Base-by-base conservation (phyloP, 2,888 invertebrate species). In the Rhingia campestris region DNA sequence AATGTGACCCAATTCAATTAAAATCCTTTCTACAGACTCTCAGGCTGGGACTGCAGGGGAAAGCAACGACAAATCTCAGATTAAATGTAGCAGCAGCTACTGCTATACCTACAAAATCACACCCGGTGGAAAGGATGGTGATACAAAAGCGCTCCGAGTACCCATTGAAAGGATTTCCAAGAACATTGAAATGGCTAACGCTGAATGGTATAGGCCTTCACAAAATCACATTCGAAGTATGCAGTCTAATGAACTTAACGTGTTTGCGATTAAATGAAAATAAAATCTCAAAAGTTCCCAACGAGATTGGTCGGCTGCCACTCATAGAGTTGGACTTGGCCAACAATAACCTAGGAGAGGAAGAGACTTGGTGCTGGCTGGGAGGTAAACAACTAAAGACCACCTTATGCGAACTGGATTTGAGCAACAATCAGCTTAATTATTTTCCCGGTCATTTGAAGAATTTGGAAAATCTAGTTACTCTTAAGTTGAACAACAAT, bases 261-360 rank as follows among this genome's bases (percentile, higher is more conserved):
- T 87, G 93, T 51, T 91, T 97, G 58, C 94, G 96, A 92, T 90
- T 97, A 75, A 94, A 94, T 81, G 92, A 94, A 75, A 97, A 97
- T 92, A 92, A 93, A 81, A 93, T 97, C 61, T 94, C 93, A 81
- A 93, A 92, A 88, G 91, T 97, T 61, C 97, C 97, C 0, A 91
- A 92, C 12, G 95, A 95, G 89, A 89, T 97, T 86, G 95, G 94
- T 87, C 91, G 92, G 1, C 92, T 96, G 88, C 92, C 93, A 0
- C 89, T 97, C 63, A 91, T 91, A 77, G 94, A 95, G 88, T 88
- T 97, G 7, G 92, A 94, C 89, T 87, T 96, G 30, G 92, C 94
- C 0, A 92, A 93, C 74, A 97, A 97, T 91, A 89, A 91, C 53
- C 91, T 97, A 37, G 94, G 94, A 14, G 93, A 92, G 79, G 88